phyloP scores from a whole-genome alignment of 2,113 vertebrate species.

The Procavia capensis region DNA sequence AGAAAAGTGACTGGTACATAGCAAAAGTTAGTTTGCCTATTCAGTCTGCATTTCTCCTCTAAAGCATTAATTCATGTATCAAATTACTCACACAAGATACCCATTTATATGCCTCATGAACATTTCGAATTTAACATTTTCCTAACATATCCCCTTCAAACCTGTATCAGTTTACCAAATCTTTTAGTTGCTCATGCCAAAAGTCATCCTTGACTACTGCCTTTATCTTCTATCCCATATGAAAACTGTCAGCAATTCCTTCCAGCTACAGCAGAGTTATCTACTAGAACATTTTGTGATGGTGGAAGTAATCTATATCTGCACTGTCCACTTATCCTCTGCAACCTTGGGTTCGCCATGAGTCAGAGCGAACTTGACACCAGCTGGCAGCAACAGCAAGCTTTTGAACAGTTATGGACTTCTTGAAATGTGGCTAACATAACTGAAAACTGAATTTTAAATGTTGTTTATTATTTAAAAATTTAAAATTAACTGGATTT shows the following conservation, averaged over 20 bases:
- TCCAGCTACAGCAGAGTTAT: neutral
- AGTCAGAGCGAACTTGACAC: too few species aligned
- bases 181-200: neutral
- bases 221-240: neutral
- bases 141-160: neutral
- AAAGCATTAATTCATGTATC: neutral
- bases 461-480: too few species aligned
- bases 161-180: neutral
- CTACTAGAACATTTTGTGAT: neutral
- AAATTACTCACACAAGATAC: neutral
- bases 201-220: neutral
- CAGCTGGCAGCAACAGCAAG: too few species aligned
- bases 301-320: neutral
- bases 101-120: neutral
- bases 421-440: too few species aligned
- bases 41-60: neutral
- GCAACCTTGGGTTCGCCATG: neutral
- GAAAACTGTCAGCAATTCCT: neutral
- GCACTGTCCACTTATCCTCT: neutral
- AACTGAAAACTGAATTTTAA: too few species aligned
- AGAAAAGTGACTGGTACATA: neutral
- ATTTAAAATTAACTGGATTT: too few species aligned
- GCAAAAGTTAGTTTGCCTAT: neutral
- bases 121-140: neutral
- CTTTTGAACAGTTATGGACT: too few species aligned